Evolutionary conservation across 2,113 vertebrate genomes (phyloP), one percentile per base, ranked within the genome.

Genomic region (Archilochus colubris): DNA sequence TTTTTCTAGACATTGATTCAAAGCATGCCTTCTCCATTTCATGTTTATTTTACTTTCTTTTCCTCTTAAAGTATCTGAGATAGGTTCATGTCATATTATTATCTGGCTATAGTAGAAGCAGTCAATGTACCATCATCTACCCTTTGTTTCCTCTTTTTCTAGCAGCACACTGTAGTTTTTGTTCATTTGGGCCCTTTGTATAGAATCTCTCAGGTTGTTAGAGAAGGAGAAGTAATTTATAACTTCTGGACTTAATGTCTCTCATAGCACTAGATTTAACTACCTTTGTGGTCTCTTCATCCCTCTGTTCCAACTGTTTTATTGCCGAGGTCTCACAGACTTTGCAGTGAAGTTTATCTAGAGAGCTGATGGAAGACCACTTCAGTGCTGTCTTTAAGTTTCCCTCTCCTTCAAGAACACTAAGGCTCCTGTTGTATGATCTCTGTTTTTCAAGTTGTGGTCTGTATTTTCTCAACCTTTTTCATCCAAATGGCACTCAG

Each of bases 381-480:
- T 92, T 91, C 36, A 79, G 24, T 22, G 17, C n/a, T 91, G 36
- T 64, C 67, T 58, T 24, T 70, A 82, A 64, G 67, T 46, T 89
- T 93, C 54, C 22, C 23, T 74, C 61, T 73, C 63, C 31, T 93
- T 66, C 67, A 82, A 88, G 78, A 77, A 59, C 51, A 76, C 36
- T 79, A 15, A 66, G 36, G n/a, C 22, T 87, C 40, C 16, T 89
- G 28, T 20, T 74, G 68, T 85, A 79, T 43, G 22, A 88, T 87
- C 70, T 91, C 19, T 44, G 22, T 8, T 82, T 82, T 87, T 82
- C 78, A 91, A 63, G 23, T 69, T 73, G 58, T 69, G 43, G 57
- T 53, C 38, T 91, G 53, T 78, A 57, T 91, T 89, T 88, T 82
- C 38, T 50, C 78, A 94, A 86, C 48, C 46, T 92, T 89, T 59